A percentile compares a stretch with the other conserved stretches of the same genome.
These are phyloP conservation scores for Platysteira castanea DNA, from an alignment of 2,113 vertebrate species.

Conservation along the genomic window DNA sequence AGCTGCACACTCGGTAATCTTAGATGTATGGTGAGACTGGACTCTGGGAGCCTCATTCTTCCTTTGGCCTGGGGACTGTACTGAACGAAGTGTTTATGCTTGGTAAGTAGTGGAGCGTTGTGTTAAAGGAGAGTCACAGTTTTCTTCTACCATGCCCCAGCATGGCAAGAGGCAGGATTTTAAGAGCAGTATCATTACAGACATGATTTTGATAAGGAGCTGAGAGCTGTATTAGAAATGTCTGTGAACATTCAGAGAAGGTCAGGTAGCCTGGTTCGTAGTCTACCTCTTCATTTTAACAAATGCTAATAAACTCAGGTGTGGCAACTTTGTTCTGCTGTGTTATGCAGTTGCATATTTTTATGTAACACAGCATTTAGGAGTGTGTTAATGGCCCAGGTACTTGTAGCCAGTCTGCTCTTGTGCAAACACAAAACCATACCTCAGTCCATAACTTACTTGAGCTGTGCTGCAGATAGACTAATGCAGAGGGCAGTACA, in stretches of 20 bases:
- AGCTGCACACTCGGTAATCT: neutral
- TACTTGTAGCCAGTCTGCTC: neutral
- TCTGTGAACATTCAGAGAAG: neutral
- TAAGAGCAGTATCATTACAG: neutral
- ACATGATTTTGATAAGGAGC: neutral
- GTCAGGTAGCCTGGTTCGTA: neutral
- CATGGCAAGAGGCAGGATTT: neutral
- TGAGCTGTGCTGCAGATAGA: neutral
- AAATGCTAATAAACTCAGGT: neutral
- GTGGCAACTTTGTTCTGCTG: neutral
- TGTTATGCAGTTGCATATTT: neutral
- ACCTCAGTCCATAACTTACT: neutral
- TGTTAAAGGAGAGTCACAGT: neutral
- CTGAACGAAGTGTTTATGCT: neutral
- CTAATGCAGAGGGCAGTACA: neutral
- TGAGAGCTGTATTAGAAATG: neutral
- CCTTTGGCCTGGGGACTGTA: fast-evolving
- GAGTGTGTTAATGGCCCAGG: neutral
- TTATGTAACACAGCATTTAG: neutral
- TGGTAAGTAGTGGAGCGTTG: fast-evolving
- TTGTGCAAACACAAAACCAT: neutral
- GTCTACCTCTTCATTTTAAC: neutral
- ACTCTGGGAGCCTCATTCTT: neutral
- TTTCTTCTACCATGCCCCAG: neutral
- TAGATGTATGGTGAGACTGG: neutral